Conservation (phyloP, 2,888 invertebrate species). For the Mesorhabditis sp. region DNA sequence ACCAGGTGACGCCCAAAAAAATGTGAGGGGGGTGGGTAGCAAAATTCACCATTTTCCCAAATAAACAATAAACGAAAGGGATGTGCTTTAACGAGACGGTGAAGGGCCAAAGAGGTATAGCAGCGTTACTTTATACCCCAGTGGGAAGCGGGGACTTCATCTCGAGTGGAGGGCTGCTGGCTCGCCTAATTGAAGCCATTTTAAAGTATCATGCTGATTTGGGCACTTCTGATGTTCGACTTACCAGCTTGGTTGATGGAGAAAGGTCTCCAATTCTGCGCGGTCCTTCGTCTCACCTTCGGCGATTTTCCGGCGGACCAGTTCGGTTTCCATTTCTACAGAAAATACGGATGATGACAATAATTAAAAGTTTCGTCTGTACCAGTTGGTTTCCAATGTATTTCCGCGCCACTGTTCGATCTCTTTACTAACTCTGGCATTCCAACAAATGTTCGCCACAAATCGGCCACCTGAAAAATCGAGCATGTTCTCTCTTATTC, state of each 20-base stretch:
- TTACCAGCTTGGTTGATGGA: conserved; percentile 6
- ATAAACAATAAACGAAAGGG: too few relatives aligned
- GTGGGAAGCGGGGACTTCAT: not conserved
- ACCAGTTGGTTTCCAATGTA: not conserved
- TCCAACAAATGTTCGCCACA: not conserved
- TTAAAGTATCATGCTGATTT: not conserved
- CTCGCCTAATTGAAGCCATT: not conserved
- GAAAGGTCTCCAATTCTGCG: not conserved
- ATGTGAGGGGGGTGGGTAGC: too few relatives aligned
- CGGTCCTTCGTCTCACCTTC: not conserved
- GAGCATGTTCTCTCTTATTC: not conserved
- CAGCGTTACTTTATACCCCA: not conserved
- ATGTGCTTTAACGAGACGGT: too few relatives aligned
- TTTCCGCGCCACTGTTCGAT: not conserved
- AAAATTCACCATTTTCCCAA: too few relatives aligned
- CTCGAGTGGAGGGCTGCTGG: not conserved
- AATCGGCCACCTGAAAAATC: not conserved
- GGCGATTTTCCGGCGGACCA: not conserved
- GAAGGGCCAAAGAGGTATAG: too few relatives aligned
- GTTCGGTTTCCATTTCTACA: not conserved
- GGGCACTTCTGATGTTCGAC: not conserved
- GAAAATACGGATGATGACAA: not conserved
- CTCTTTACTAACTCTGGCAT: not conserved
- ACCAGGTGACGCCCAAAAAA: too few relatives aligned
- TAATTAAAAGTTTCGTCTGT: not conserved